Conservation (phyloP, 2,797 vertebrate species). For the Chanos chanos region DNA sequence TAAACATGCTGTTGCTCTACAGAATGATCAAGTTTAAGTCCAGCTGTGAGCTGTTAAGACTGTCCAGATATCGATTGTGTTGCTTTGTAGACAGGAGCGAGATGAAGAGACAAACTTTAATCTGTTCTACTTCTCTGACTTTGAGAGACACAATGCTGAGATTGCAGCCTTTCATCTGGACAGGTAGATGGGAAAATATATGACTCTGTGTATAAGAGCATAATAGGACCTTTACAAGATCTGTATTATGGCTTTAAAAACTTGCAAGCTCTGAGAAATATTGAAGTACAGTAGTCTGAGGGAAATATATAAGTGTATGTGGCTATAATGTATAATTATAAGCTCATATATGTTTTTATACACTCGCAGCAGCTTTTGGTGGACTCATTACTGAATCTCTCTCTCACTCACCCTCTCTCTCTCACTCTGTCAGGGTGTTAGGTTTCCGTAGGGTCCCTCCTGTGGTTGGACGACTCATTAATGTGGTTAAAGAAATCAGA, state of each 20-base stretch:
- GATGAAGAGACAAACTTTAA: conserved; percentile 78
- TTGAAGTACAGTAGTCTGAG: too few species aligned
- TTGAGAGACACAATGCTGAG: conserved; percentile 84
- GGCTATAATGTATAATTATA: too few species aligned
- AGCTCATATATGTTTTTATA: too few species aligned
- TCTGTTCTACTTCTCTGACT: conserved; percentile 87
- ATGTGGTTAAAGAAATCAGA: conserved; percentile 76
- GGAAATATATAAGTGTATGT: too few species aligned
- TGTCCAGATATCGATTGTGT: not conserved
- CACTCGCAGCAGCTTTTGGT: not conserved
- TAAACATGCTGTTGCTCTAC: not conserved
- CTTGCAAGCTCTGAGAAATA: too few species aligned
- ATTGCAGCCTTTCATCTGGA: conserved; percentile 82
- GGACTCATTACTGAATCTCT: not conserved
- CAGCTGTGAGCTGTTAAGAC: not conserved
- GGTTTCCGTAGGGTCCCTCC: conserved; percentile 80
- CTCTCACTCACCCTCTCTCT: not conserved
- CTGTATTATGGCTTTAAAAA: too few species aligned
- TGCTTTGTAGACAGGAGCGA: conserved; percentile 70
- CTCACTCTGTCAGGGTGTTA: conserved; percentile 65
- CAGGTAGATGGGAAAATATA: conserved; percentile 60
- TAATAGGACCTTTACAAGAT: not conserved
- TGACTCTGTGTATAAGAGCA: too few species aligned
- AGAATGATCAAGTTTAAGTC: not conserved
- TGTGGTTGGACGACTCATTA: conserved; percentile 74